Percentiles rank a stretch among this genome's conserved stretches.
phyloP scores from a whole-genome alignment of 2,797 vertebrate genomes.

The Phalanger gymnotis region DNA sequence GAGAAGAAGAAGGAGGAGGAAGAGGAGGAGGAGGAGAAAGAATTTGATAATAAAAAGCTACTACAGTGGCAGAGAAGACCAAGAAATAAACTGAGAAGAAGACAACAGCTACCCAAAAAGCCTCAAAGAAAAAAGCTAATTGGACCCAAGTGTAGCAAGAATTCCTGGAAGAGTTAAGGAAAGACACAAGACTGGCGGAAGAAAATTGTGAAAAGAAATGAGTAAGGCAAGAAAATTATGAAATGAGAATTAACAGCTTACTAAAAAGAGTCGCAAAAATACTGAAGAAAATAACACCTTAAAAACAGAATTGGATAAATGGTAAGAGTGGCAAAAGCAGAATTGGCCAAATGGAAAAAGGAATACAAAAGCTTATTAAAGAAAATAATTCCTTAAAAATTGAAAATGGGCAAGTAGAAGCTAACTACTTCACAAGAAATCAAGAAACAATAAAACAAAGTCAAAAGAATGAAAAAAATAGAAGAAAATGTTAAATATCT shows the following conservation, averaged over 20 bases:
- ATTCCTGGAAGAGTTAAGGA: not conserved
- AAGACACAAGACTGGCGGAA: not conserved
- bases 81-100: not conserved
- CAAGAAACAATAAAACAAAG: not conserved
- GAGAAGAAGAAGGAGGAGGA: not conserved
- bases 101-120: not conserved
- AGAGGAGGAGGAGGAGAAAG: not conserved
- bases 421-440: not conserved
- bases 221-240: not conserved
- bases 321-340: not conserved
- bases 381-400: not conserved
- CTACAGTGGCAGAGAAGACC: not conserved
- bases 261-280: not conserved
- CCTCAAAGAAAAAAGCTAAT: not conserved
- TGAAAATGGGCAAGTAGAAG: not conserved
- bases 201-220: not conserved
- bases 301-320: not conserved
- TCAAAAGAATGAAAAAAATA: not conserved
- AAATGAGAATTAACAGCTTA: not conserved
- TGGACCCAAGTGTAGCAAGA: not conserved
- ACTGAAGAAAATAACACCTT: not conserved
- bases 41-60: not conserved
- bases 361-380: not conserved
- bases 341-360: not conserved
- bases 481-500: not conserved